A percentile compares a stretch with the other conserved stretches of the same genome.
Evolutionary conservation across 2,113 vertebrate species (phyloP).

Genomic region (Tringa solitaria): DNA sequence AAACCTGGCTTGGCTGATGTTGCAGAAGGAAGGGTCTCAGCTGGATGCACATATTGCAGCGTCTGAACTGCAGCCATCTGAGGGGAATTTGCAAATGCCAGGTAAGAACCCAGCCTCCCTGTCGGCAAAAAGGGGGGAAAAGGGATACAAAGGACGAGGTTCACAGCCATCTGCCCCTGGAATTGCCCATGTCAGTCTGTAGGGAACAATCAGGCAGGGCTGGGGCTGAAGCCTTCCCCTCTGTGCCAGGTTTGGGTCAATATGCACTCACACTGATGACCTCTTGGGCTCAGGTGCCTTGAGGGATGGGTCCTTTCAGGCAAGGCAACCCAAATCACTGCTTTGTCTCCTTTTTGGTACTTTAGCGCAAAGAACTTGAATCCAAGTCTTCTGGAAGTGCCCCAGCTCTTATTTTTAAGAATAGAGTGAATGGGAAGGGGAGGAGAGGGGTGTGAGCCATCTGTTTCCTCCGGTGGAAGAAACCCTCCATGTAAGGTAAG

Average conservation of each 20-base stretch:
- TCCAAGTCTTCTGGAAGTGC: not conserved
- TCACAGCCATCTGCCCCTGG: not conserved
- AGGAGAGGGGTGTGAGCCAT: not conserved
- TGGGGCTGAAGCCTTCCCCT: not conserved
- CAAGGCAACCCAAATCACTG: not conserved
- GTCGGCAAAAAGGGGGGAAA: accelerated
- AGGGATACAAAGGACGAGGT: not conserved
- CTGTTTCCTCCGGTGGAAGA: not conserved
- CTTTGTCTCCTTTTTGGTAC: not conserved
- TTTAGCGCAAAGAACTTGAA: not conserved
- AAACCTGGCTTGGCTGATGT: not conserved
- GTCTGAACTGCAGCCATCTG: not conserved
- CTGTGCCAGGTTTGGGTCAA: too few species aligned
- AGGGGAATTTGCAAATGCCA: not conserved
- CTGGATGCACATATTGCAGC: not conserved
- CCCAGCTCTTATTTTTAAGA: not conserved
- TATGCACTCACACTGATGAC: accelerated
- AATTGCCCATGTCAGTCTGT: not conserved
- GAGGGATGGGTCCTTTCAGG: not conserved
- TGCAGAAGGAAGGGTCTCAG: not conserved
- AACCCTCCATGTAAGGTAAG: not conserved
- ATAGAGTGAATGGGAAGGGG: not conserved
- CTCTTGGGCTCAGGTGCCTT: not conserved
- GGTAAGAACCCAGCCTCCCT: not conserved
- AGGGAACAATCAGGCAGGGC: accelerated